Base-by-base conservation (phyloP, 2,888 invertebrate genomes). In the Terebella lapidaria region DNA sequence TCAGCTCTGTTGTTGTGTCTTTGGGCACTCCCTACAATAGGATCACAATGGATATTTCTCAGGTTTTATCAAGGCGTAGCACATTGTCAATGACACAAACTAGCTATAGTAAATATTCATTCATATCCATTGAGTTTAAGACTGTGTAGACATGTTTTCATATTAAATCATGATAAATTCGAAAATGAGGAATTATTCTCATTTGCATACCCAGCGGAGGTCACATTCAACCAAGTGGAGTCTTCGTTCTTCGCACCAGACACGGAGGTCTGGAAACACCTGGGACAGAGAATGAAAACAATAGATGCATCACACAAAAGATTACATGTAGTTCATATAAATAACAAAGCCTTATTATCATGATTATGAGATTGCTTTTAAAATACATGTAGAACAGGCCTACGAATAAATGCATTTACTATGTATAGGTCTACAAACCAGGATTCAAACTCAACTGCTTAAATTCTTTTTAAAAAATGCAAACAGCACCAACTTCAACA, bases 201-300 rank as follows among this genome's bases (percentile, higher is more conserved):
- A n/a, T 29, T n/a, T n/a, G n/a, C 64, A 56, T 42, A 69, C 70
- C 73, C 73, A 73, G 67, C 73, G 57, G 15, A 73, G 61, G 56
- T 73, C 73, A 63, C 71, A 72, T 29, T 73, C 73, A 15, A 74
- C 64, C 15, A 73, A 62, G 25, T 67, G 62, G 5, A 73, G 61
- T 49, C 66, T 52, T 35, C 63, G 49, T 47, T 62, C 45, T 57
- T 69, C 65, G 65, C 73, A 74, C 71, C 72, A 72, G 25, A 57
- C 65, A 22, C 73, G 54, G 26, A 73, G 59, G 30, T 68, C 71
- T 28, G 73, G 71, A 61, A 73, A 73, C 15, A 73, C 67, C 66
- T 70, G 59, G n/a, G 59, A 35, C 20, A 10, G 30, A 30, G 42
- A 42, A n/a, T 26, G 27, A 24, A n/a, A 42, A 49, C 10, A 49